Evolutionary conservation across 1,140 invertebrate genomes (phyloP).

Genomic region (Drosophila tani): DNA sequence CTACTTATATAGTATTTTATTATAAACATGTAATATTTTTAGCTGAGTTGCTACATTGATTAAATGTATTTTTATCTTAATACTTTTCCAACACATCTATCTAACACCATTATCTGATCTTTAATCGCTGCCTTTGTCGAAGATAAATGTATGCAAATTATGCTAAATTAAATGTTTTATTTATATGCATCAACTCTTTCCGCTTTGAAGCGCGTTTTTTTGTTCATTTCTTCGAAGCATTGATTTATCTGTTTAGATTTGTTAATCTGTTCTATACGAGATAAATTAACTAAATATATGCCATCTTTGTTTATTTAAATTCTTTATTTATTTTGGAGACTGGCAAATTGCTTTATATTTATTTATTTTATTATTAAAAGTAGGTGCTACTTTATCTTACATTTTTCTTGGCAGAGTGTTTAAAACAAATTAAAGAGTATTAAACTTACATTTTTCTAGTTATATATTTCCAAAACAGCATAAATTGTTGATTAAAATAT

Average conservation of each 20-base stretch:
- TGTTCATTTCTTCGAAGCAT: constrained; percentile 4
- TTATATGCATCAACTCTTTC: constrained; percentile 9
- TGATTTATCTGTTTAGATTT: constrained; percentile 12
- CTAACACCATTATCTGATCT: constrained; percentile 5
- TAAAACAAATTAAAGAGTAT: too few relatives aligned
- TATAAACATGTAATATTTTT: background rate
- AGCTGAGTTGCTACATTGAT: background rate
- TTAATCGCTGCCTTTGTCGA: background rate
- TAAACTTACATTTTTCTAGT: constrained; percentile 35
- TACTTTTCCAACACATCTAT: constrained; percentile 5
- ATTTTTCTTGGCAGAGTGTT: too few relatives aligned
- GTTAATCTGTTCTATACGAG: constrained; percentile 3
- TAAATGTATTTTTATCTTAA: background rate
- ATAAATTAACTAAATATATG: background rate
- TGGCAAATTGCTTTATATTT: background rate
- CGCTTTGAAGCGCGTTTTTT: background rate
- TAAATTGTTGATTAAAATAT: constrained; percentile 19
- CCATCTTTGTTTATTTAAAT: background rate
- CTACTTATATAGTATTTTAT: too few relatives aligned
- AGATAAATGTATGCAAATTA: constrained; percentile 30
- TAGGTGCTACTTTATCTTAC: background rate
- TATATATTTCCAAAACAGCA: constrained; percentile 36
- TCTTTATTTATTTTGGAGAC: background rate
- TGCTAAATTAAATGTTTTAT: constrained; percentile 28
- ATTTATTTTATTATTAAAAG: background rate